Conservation (phyloP, 2,888 invertebrate species). For the Andricus curvator region DNA sequence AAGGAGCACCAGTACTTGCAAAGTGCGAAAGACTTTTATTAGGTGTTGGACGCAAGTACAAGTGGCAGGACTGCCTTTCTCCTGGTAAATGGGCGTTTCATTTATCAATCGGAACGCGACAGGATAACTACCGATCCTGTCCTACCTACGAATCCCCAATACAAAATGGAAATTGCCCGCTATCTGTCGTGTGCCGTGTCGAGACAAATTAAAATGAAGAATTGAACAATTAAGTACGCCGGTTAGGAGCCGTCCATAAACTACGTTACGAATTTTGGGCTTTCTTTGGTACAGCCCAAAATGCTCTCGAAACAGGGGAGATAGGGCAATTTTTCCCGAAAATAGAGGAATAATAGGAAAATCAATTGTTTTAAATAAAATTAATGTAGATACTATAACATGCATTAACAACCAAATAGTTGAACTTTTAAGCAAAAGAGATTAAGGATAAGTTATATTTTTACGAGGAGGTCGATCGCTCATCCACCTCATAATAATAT, state of each 20-base stretch:
- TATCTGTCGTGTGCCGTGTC: constrained; percentile 23
- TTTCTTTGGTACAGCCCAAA: too few species aligned
- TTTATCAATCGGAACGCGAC: constrained; percentile 52
- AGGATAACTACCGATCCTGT: constrained; percentile 53
- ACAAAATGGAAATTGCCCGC: constrained; percentile 12
- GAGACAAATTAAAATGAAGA: not conserved
- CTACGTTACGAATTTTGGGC: too few species aligned
- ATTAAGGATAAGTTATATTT: not conserved
- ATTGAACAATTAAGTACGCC: not conserved
- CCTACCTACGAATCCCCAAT: constrained; percentile 48
- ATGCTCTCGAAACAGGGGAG: too few species aligned
- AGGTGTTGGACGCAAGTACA: not conserved
- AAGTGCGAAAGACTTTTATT: constrained; percentile 11
- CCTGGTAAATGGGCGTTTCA: constrained; percentile 58
- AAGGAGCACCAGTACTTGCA: constrained; percentile 4
- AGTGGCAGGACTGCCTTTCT: constrained; percentile 49
- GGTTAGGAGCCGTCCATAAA: too few species aligned
- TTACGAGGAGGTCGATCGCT: not conserved
- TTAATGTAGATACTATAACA: too few species aligned
- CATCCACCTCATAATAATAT: not conserved
- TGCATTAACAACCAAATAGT: too few species aligned
- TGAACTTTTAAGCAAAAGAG: too few species aligned
- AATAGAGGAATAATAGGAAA: too few species aligned
- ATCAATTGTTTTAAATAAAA: too few species aligned
- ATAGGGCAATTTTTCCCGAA: too few species aligned